phyloP scores from a whole-genome alignment of 2,797 vertebrate species.

The Cynodonichthys magdalenae region DNA sequence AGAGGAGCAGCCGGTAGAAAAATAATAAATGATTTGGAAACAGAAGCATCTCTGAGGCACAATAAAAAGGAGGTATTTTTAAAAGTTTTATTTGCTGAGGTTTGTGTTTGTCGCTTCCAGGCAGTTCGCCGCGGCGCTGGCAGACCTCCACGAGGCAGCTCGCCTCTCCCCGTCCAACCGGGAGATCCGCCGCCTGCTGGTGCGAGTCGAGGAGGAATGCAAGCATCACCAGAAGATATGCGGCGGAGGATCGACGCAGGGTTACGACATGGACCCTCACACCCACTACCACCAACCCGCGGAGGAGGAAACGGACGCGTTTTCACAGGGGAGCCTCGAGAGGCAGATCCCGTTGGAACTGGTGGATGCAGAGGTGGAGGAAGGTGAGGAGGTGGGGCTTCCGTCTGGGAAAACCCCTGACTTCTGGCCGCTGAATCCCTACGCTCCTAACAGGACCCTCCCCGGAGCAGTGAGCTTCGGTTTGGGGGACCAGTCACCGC shows the following conservation, averaged over 20 bases:
- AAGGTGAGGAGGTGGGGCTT: constrained; percentile 67
- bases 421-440: constrained; percentile 78
- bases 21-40: constrained; percentile 15
- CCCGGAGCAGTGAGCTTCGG: constrained; percentile 79
- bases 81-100: constrained; percentile 44
- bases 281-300: constrained; percentile 68
- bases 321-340: constrained; percentile 72
- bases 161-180: constrained; percentile 93
- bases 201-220: constrained; percentile 94
- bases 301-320: constrained; percentile 66
- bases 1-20: constrained; percentile 96
- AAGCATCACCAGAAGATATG: constrained; percentile 87
- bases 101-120: constrained; percentile 74
- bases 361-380: constrained; percentile 63
- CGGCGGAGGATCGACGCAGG: constrained; percentile 73
- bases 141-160: constrained; percentile 92
- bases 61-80: constrained; percentile 29
- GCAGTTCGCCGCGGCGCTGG: constrained; percentile 91
- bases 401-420: constrained; percentile 70
- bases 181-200: constrained; percentile 91
- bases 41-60: constrained; percentile 5
- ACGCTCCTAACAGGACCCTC: constrained; percentile 82
- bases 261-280: constrained; percentile 78
- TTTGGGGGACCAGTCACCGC: constrained; percentile 56
- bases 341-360: constrained; percentile 65